A percentile compares a stretch with the other conserved stretches of the same genome.
Conservation (phyloP, 2,797 vertebrate genomes). For the Vultur gryphus region DNA sequence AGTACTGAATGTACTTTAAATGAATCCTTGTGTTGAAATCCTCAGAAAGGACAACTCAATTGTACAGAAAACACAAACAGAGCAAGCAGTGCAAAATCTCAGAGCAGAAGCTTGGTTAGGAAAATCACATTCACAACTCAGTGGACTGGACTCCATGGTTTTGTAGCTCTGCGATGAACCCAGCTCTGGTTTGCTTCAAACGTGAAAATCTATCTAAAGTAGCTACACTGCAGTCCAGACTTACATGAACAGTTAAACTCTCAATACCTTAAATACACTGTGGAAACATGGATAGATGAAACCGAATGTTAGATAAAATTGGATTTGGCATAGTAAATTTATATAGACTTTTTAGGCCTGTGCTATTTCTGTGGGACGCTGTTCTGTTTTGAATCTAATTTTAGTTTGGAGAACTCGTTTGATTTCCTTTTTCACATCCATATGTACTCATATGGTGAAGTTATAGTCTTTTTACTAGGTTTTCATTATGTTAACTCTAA, state of each 20-base stretch:
- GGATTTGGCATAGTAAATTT: conserved; percentile 60
- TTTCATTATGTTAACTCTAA: conserved; percentile 61
- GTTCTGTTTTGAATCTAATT: conserved; percentile 64
- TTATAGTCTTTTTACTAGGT: conserved; percentile 54
- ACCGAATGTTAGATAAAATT: conserved; percentile 43
- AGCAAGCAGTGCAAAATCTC: neutral
- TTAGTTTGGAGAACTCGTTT: conserved; percentile 50
- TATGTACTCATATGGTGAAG: conserved; percentile 55
- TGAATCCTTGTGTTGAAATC: neutral
- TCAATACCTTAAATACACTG: conserved; percentile 19
- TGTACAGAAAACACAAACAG: neutral
- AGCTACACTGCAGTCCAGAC: neutral
- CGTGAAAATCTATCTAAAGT: neutral
- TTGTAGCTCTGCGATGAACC: neutral
- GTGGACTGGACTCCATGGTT: neutral
- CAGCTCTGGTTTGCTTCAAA: neutral
- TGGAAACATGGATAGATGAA: conserved; percentile 40
- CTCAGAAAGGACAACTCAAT: neutral
- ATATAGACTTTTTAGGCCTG: conserved; percentile 39
- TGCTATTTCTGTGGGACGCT: conserved; percentile 55
- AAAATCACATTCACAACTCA: neutral
- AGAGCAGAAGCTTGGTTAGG: neutral
- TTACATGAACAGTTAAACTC: conserved; percentile 24
- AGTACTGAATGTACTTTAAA: neutral
- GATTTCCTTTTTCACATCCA: conserved; percentile 61